Conservation (phyloP, 2,797 vertebrate species). For the Acrocephalus scirpaceus region DNA sequence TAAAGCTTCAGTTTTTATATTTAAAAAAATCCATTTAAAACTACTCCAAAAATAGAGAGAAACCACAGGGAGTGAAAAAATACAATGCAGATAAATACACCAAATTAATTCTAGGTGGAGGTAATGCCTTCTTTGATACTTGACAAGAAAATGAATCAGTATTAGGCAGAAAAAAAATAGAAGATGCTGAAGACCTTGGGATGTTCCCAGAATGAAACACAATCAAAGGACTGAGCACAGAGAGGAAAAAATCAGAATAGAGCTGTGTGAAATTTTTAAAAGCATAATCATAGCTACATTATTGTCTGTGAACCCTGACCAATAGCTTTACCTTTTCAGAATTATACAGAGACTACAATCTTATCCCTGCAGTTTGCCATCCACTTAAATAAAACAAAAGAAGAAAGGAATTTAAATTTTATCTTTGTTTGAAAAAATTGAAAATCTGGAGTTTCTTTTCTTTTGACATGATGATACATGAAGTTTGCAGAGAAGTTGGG, state of each 20-base stretch:
- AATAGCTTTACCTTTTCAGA: not conserved
- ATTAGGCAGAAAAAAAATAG: not conserved
- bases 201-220: not conserved
- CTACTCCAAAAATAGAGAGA: not conserved
- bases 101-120: not conserved
- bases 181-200: not conserved
- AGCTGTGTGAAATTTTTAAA: not conserved
- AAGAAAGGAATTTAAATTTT: not conserved
- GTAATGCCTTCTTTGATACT: not conserved
- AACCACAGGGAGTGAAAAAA: not conserved
- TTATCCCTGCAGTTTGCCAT: not conserved
- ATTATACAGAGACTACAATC: not conserved
- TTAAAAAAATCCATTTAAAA: not conserved
- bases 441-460: not conserved
- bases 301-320: not conserved
- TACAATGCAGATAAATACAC: not conserved
- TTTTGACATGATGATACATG: not conserved
- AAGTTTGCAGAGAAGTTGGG: not conserved
- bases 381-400: not conserved
- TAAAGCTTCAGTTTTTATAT: not conserved
- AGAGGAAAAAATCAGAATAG: not conserved
- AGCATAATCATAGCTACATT: not conserved
- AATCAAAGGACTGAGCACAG: not conserved
- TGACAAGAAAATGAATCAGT: not conserved
- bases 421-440: not conserved